Conservation (phyloP, 2,888 invertebrate species). For the Eupithecia insigniata region DNA sequence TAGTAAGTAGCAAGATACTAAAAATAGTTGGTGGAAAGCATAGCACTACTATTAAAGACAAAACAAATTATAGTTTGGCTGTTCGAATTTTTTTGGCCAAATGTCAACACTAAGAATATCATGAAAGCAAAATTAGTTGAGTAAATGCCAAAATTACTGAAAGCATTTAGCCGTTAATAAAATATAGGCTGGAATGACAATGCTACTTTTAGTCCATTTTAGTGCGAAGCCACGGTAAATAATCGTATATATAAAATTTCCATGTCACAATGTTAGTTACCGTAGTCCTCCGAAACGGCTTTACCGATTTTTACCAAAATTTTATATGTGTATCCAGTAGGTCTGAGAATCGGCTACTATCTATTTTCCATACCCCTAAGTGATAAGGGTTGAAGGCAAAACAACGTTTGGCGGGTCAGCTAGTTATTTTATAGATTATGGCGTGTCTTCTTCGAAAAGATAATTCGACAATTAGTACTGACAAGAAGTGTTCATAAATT, state of each 20-base stretch:
- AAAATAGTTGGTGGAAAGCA: not conserved
- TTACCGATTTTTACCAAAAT: no score
- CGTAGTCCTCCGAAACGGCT: no score
- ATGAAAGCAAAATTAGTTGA: constrained; percentile 2
- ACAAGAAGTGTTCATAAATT: not conserved
- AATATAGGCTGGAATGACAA: not conserved
- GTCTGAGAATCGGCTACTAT: no score
- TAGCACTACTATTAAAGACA: not conserved
- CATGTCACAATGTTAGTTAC: no score
- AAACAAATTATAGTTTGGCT: not conserved
- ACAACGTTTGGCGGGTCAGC: no score
- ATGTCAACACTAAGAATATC: not conserved
- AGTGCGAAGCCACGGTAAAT: no score
- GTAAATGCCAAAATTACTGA: not conserved
- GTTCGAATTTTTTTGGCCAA: not conserved
- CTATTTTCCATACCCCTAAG: no score
- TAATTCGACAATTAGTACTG: not conserved
- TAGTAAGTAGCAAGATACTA: not conserved
- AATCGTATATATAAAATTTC: no score
- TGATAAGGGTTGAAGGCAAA: no score
- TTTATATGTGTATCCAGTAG: no score
- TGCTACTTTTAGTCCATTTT: not conserved
- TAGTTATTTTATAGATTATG: no score
- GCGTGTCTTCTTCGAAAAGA: not conserved
- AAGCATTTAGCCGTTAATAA: not conserved